phyloP scores from a whole-genome alignment of 64 coral and sea anemone species.

The Dendronephthya gigantea region DNA sequence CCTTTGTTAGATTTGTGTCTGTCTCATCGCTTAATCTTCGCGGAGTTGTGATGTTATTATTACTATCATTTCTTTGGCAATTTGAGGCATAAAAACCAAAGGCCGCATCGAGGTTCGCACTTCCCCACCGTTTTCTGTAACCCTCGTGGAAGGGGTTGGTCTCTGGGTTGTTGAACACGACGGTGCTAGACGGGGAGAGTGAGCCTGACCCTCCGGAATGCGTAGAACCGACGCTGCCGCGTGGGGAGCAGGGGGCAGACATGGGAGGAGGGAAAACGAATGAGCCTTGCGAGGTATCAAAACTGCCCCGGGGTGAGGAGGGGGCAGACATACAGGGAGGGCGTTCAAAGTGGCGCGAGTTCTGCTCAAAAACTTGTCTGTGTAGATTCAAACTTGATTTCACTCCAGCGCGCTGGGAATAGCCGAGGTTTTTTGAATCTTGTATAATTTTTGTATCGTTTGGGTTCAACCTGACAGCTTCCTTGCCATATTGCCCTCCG shows the following conservation, averaged over 20 bases:
- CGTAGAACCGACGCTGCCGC: not conserved
- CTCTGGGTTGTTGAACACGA: not conserved
- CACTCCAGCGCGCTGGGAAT: not conserved
- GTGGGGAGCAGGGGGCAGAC: not conserved
- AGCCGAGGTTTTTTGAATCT: not conserved
- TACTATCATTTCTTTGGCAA: not conserved
- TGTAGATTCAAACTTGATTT: not conserved
- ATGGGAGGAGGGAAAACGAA: not conserved
- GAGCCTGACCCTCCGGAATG: not conserved
- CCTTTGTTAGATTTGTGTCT: not conserved
- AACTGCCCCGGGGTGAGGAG: not conserved
- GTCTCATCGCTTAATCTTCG: not conserved
- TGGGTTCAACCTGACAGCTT: not conserved
- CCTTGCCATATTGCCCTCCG: not conserved
- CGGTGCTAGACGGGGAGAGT: not conserved
- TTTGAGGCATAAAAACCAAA: not conserved
- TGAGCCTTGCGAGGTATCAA: not conserved
- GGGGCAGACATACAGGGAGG: not conserved
- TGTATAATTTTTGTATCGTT: no score
- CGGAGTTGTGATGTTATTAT: not conserved
- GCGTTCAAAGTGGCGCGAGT: not conserved
- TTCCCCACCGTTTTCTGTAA: not conserved
- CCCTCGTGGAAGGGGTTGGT: not conserved
- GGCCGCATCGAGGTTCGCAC: not conserved
- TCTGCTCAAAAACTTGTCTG: not conserved